These are phyloP conservation scores for Protophormia terraenovae DNA, from an alignment of 2,888 invertebrate genomes.

Conservation along the genomic window DNA sequence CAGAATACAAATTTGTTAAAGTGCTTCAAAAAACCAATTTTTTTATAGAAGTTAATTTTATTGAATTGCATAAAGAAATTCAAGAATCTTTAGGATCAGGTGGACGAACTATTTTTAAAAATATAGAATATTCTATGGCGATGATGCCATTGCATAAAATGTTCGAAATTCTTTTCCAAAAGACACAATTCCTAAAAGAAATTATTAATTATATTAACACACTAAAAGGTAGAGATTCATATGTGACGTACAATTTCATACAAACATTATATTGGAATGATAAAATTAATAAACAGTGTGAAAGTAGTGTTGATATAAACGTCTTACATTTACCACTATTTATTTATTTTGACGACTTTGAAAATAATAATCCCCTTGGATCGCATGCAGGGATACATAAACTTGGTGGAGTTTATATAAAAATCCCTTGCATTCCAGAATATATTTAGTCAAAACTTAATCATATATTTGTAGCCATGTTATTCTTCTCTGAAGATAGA, in stretches of 20 bases:
- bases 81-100: conserved; percentile 16
- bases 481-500: conserved; percentile 32
- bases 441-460: neutral
- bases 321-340: conserved; percentile 26
- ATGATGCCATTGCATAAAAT: conserved; percentile 4
- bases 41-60: conserved; percentile 23
- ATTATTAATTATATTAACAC: neutral
- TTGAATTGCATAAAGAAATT: conserved; percentile 22
- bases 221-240: neutral
- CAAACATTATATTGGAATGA: conserved; percentile 3
- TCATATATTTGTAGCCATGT: conserved; percentile 15
- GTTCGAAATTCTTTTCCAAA: conserved; percentile 7
- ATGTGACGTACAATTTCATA: neutral
- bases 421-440: conserved; percentile 27
- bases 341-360: conserved; percentile 41
- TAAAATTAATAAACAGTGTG: neutral
- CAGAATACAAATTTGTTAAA: conserved; percentile 29
- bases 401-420: conserved; percentile 42
- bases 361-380: conserved; percentile 19
- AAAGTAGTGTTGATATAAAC: neutral
- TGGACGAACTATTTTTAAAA: conserved; percentile 16
- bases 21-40: conserved; percentile 24
- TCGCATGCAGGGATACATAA: conserved; percentile 32
- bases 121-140: conserved; percentile 12
- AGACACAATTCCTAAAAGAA: conserved; percentile 23